Conservation (phyloP, 1,140 invertebrate genomes). For the Thrips palmi region DNA sequence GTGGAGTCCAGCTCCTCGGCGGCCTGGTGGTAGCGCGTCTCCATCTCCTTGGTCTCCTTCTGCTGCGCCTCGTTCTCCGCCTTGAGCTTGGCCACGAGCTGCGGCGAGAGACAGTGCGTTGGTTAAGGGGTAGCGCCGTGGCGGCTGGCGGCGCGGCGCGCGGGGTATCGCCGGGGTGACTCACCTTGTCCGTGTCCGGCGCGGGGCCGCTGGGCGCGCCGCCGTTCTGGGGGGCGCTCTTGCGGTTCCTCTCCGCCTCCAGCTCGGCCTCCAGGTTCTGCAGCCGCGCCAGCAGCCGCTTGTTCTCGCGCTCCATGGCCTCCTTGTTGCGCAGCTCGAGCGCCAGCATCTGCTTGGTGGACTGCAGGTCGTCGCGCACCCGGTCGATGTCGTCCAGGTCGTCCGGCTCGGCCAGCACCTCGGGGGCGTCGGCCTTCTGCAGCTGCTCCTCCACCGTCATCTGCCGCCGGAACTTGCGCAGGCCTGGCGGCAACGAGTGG, state of each 20-base stretch:
- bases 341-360: slow-evolving; percentile 75
- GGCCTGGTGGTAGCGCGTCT: slow-evolving; percentile 53
- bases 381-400: slow-evolving; percentile 66
- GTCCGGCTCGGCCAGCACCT: slow-evolving; percentile 32
- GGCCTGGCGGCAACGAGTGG: slow-evolving; percentile 25
- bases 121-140: too few species aligned
- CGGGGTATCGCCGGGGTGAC: too few species aligned
- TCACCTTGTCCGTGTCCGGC: not conserved
- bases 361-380: slow-evolving; percentile 72
- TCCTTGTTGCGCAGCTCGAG: slow-evolving; percentile 72
- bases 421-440: slow-evolving; percentile 42
- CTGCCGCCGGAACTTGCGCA: slow-evolving; percentile 70
- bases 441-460: slow-evolving; percentile 77
- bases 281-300: slow-evolving; percentile 55
- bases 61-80: slow-evolving; percentile 11
- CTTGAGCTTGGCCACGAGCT: too few species aligned
- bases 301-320: slow-evolving; percentile 68
- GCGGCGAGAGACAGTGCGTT: too few species aligned
- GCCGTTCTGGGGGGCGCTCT: slow-evolving; percentile 4
- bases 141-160: too few species aligned
- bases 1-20: slow-evolving; percentile 56
- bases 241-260: slow-evolving; percentile 35
- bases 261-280: slow-evolving; percentile 58
- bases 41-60: slow-evolving; percentile 56
- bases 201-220: too few species aligned